Conservation (phyloP, 1,140 invertebrate genomes). For the Vollenhovia emeryi region DNA sequence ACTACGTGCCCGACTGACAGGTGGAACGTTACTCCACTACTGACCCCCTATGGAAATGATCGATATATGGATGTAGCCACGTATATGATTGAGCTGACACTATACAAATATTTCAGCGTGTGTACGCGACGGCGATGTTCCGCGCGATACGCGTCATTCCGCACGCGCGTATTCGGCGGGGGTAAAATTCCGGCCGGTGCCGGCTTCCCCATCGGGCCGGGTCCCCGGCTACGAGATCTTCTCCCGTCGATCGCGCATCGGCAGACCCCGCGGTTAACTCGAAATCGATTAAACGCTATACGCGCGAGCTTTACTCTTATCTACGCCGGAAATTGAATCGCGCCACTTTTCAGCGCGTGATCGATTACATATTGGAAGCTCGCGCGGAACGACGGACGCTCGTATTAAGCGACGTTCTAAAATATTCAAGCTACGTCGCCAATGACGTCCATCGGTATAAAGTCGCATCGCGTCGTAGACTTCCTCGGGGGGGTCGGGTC, state of each 20-base stretch:
- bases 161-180: not conserved
- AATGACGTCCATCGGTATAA: not conserved
- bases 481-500: not conserved
- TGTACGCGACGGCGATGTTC: conserved; percentile 29
- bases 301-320: not conserved
- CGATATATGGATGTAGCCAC: conserved; percentile 81
- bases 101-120: conserved; percentile 59
- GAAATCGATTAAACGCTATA: not conserved
- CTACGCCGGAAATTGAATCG: conserved; percentile 6
- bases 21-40: conserved; percentile 74
- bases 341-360: not conserved
- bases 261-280: not conserved
- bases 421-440: conserved; percentile 43
- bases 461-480: not conserved
- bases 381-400: not conserved
- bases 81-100: conserved; percentile 76
- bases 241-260: not conserved
- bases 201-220: too few relatives aligned
- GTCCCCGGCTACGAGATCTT: not conserved
- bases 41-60: conserved; percentile 80
- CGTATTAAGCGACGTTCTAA: conserved; percentile 37
- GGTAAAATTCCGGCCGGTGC: not conserved
- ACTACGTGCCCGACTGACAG: conserved; percentile 70
- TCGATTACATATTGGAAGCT: conserved; percentile 29
- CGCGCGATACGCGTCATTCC: too few relatives aligned